Percentiles rank a stretch among this genome's conserved stretches.
These are phyloP conservation scores for Nannoperca obscura DNA, from an alignment of 2,797 vertebrate species.

Conservation along the genomic window DNA sequence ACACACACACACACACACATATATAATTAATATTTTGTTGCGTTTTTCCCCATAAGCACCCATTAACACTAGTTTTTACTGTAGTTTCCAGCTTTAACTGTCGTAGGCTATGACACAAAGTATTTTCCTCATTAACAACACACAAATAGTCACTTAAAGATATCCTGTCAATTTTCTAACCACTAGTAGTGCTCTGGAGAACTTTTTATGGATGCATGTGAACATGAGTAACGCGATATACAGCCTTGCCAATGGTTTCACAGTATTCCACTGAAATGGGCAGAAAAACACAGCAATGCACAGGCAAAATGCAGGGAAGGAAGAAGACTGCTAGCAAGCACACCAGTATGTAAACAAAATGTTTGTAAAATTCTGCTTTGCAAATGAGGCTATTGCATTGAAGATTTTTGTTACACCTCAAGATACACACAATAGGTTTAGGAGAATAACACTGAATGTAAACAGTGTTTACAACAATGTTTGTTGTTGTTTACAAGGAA, in stretches of 20 bases:
- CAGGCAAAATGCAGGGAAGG: background rate
- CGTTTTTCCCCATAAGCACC: too few species aligned
- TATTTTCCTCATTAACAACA: too few species aligned
- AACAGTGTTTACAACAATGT: background rate
- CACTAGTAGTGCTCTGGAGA: too few species aligned
- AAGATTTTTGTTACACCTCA: background rate
- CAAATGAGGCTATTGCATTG: background rate
- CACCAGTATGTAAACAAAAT: background rate
- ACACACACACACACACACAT: too few species aligned
- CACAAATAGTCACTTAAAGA: too few species aligned
- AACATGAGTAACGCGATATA: too few species aligned
- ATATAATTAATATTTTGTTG: too few species aligned
- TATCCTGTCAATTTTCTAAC: too few species aligned
- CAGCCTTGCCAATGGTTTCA: background rate
- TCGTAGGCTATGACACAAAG: too few species aligned
- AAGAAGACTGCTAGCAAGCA: background rate
- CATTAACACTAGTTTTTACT: too few species aligned
- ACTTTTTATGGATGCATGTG: too few species aligned
- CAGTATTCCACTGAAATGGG: constrained; percentile 4
- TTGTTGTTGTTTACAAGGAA: background rate
- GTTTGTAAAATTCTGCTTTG: background rate
- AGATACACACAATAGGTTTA: background rate
- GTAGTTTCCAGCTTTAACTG: background rate
- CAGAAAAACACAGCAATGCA: background rate
- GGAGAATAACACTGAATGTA: background rate